phyloP scores from a whole-genome alignment of 2,888 invertebrate species.

The Tuta absoluta region DNA sequence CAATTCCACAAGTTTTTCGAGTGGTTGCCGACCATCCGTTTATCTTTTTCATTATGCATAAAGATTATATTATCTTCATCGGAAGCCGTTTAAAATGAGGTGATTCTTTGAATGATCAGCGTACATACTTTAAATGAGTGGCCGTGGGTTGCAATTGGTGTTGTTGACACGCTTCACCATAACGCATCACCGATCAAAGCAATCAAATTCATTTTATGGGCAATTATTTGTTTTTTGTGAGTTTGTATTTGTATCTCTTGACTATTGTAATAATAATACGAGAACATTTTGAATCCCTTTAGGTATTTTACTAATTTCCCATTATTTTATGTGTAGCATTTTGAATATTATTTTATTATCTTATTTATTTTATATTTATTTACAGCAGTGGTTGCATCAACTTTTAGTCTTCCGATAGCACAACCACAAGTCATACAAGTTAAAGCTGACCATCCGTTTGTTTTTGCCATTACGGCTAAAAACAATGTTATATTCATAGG shows the following conservation, averaged over 20 bases:
- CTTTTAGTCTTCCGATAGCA: slow-evolving; percentile 11
- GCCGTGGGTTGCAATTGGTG: too few species aligned
- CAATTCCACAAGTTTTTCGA: slow-evolving; percentile 27
- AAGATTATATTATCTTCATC: slow-evolving; percentile 25
- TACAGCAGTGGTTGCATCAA: slow-evolving; percentile 16
- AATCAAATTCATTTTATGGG: too few species aligned
- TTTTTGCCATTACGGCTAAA: slow-evolving; percentile 8
- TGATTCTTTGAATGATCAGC: slow-evolving; percentile 13
- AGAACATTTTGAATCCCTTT: too few species aligned
- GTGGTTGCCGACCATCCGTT: slow-evolving; percentile 25
- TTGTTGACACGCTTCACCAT: too few species aligned
- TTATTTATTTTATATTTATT: not conserved
- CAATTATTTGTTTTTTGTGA: too few species aligned
- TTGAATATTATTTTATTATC: not conserved
- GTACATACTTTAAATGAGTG: not conserved
- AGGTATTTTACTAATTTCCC: too few species aligned
- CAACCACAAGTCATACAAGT: slow-evolving; percentile 25
- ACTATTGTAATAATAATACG: too few species aligned
- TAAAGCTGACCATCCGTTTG: slow-evolving; percentile 35
- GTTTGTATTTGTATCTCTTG: too few species aligned
- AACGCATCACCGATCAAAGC: too few species aligned
- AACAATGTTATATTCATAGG: slow-evolving; percentile 12
- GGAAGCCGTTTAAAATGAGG: slow-evolving; percentile 21
- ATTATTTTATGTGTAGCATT: too few species aligned
- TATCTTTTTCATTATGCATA: slow-evolving; percentile 26